A percentile compares a stretch with the other conserved stretches of the same genome.
Conservation (phyloP, 2,113 vertebrate genomes). For the Raja brachyura region DNA sequence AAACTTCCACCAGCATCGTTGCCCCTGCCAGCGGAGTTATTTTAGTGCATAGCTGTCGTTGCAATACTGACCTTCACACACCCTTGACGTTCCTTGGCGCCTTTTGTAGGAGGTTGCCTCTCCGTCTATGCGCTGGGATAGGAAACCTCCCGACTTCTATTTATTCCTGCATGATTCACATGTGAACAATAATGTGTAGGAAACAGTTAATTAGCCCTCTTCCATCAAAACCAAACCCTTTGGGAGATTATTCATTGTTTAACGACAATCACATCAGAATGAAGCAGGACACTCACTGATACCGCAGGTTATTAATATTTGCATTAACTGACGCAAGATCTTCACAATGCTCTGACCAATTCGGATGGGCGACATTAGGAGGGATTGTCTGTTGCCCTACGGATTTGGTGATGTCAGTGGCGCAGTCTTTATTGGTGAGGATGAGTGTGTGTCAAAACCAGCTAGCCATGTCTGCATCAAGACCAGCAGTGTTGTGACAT, state of each 20-base stretch:
- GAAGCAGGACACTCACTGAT: not conserved
- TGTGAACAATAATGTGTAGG: not conserved
- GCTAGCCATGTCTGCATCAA: not conserved
- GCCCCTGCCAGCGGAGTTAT: not conserved
- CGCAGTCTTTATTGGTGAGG: no score
- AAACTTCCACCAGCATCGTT: not conserved
- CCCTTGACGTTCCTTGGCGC: not conserved
- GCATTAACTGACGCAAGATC: not conserved
- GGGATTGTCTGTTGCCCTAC: no score
- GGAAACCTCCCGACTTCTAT: not conserved
- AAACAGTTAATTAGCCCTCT: not conserved
- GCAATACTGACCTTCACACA: not conserved
- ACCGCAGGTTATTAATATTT: not conserved
- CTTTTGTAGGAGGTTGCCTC: not conserved
- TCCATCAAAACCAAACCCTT: not conserved
- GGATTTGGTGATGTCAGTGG: no score
- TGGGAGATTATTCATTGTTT: conserved; percentile 20
- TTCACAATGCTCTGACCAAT: not conserved
- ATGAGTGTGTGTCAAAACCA: no score
- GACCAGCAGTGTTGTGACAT: not conserved
- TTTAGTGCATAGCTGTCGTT: not conserved
- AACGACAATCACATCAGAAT: not conserved
- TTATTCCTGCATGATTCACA: not conserved
- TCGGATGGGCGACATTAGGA: not conserved
- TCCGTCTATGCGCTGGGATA: not conserved